Percentiles rank a stretch among this genome's conserved stretches.
These are phyloP conservation scores for Ethmia dodecea DNA, from an alignment of 2,888 invertebrate genomes.

Conservation along the genomic window DNA sequence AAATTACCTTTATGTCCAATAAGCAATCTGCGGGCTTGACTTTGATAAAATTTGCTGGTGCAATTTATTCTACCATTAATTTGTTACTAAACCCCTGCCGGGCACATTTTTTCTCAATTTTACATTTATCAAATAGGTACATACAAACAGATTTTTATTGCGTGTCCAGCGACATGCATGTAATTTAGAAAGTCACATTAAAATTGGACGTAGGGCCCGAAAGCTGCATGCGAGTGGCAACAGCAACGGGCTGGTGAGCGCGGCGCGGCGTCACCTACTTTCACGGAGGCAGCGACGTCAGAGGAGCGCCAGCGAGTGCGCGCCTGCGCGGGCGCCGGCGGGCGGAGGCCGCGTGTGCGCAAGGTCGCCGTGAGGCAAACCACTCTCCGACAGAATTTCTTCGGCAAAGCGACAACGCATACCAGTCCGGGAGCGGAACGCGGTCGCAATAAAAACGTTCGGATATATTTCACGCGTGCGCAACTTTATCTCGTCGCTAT, in stretches of 20 bases:
- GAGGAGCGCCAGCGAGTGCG: constrained; percentile 33
- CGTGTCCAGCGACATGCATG: no score
- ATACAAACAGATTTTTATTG: no score
- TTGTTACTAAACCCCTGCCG: no score
- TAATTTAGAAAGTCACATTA: constrained; percentile 61
- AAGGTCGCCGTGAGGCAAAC: constrained; percentile 76
- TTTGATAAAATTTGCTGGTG: no score
- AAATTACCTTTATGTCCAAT: no score
- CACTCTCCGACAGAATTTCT: constrained; percentile 69
- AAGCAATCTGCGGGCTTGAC: no score
- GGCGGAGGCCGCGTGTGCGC: constrained; percentile 40
- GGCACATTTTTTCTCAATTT: no score
- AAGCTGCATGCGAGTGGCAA: constrained; percentile 32
- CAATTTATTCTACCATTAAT: no score
- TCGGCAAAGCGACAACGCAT: constrained; percentile 62
- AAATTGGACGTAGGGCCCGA: constrained; percentile 49
- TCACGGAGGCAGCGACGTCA: constrained; percentile 50
- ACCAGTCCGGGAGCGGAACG: constrained; percentile 62
- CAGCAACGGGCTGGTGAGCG: constrained; percentile 24
- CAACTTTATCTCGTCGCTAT: constrained; percentile 72
- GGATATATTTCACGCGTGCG: constrained; percentile 76
- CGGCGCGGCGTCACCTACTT: constrained; percentile 58
- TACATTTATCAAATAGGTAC: no score
- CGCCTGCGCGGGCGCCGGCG: constrained; percentile 20
- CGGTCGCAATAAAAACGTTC: constrained; percentile 70